Base-by-base conservation (phyloP, 2,797 vertebrate genomes). In the Emydoidea blandingii region DNA sequence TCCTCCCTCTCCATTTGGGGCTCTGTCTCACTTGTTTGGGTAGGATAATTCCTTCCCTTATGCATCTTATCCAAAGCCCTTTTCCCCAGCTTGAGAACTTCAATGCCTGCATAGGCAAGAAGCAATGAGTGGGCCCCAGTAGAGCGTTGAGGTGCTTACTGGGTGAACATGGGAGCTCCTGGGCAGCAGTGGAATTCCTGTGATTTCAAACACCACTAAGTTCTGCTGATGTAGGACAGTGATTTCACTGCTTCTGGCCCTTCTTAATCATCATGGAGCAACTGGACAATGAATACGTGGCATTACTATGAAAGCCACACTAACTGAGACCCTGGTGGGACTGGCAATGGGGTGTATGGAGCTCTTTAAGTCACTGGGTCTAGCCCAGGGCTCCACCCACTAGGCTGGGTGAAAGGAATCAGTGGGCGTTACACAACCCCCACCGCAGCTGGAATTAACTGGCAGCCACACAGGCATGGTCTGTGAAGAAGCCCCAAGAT, bases 401-500 rank as follows among this genome's bases (percentile, higher is more conserved):
- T 83, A 41, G 47, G 6, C 56, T 57, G 56, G 86, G 27, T 9
- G 62, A 92, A 72, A n/a, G 41, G 25, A 92, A 12, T 85, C 89
- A 56, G n/a, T 85, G 74, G n/a, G 14, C 84, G 37, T 72, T n/a
- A 65, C 89, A 85, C 53, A 91, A 23, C 37, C 74, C 19, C 34
- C 74, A 31, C 78, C 91, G 16, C 79, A 5, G 92, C 78, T 83
- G 18, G 41, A 54, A 25, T 29, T 85, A 62, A 3, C 83, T 83
- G 41, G 57, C 49, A 50, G 85, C 76, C 29, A 2, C 89, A 27
- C 23, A 27, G 50, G 53, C 8, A 0, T 56, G 54, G 56, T 80
- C 90, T 83, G 57, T 53, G 86, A 72, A 95, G 83, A 81, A 91
- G 72, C 96, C 90, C 80, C 88, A 88, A 85, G 85, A 54, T 85